Evolutionary conservation across 2,888 invertebrate species (phyloP), one percentile per base, ranked within the genome.

Genomic region (Torymus aiolomorphi): DNA sequence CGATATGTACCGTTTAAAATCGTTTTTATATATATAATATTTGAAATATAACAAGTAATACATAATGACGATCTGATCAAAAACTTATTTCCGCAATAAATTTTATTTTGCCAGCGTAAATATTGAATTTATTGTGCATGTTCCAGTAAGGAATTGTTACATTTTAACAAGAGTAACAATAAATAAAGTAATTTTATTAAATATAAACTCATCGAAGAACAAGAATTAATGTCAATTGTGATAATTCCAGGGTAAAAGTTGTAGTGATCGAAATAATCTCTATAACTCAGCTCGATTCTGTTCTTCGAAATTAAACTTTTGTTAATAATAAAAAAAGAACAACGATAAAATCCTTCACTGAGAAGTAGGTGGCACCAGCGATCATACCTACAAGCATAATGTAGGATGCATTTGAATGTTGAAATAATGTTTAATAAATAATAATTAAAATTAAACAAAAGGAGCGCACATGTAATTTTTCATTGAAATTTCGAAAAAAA

Each of bases 351-450:
- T 51, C 52, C 24, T 65, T 79, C 20, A 65, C 16, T 76, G 20
- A 72, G 57, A 82, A 78, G 74, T 74, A 82, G 84, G 82, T 82
- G 83, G 81, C 84, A 81, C 82, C 82, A 80, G 57, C 69, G 63
- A 78, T 73, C 79, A 18, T 66, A 77, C 70, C 76, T 75, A 82
- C 71, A 80, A 70, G 54, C 77, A 76, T 80, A 82, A 83, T 82
- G 82, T 82, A 83, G 82, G 81, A 84, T 80, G 77, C 82, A 84
- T 83, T 84, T 84, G 78, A 83, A 83, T 84, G 84, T 85, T 84
- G 82, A 83, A 84, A 83, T 83, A 83, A 85, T 83, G 84, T 84
- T 84, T 80, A 85, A 84, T 83, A 83, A 83, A 83, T 82, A 79
- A 84, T 78, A 84, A 81, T 76, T 78, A 56, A 84, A 82, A 84